These are phyloP conservation scores for Asobara japonica DNA, from an alignment of 1,140 invertebrate genomes.

Conservation along the genomic window DNA sequence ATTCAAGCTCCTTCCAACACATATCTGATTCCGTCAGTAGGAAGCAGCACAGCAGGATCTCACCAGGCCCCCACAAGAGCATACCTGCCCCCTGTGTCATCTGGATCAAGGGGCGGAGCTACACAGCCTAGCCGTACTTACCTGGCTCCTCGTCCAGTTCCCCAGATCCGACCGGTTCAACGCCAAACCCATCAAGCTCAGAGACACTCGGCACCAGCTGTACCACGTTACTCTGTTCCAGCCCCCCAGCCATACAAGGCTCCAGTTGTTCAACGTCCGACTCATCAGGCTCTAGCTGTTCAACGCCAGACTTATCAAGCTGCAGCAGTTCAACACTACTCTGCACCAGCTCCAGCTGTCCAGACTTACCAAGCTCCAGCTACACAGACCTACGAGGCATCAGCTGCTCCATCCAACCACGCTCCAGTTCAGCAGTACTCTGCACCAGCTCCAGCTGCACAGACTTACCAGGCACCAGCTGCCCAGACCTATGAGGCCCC, in stretches of 20 bases:
- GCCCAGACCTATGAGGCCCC: no score
- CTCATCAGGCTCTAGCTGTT: background rate
- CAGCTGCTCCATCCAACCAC: conserved; percentile 15
- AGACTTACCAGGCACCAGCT: background rate
- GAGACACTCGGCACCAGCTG: background rate
- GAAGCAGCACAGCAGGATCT: background rate
- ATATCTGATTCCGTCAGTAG: no score
- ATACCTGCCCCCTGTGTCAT: no score
- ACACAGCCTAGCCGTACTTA: background rate
- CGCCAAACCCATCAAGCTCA: background rate
- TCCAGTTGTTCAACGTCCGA: background rate
- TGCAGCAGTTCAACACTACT: no score
- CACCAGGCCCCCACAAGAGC: background rate
- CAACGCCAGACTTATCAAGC: background rate
- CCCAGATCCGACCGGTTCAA: background rate
- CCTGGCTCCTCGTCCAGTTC: background rate
- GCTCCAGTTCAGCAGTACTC: background rate
- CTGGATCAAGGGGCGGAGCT: no score
- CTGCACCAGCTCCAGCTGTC: background rate
- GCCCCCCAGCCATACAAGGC: background rate
- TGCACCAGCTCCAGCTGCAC: background rate
- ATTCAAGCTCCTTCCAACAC: no score
- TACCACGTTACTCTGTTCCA: background rate
- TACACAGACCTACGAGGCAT: background rate
- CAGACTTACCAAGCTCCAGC: background rate